phyloP scores from a whole-genome alignment of 1,140 invertebrate genomes.

The Branchinecta lynchi region DNA sequence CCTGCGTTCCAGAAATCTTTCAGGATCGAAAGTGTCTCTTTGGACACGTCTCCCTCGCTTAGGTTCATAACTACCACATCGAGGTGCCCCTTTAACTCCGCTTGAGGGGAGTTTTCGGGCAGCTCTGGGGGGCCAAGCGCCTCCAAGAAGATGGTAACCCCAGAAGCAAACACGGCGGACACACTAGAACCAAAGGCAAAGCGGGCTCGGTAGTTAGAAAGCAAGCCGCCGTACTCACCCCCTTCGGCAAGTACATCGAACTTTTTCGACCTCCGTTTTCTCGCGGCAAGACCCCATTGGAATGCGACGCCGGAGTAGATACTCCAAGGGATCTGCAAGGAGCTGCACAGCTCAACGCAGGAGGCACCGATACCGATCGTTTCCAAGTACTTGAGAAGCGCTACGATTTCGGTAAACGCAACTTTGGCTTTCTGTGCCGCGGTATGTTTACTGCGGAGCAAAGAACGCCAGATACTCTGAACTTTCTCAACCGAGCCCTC shows the following conservation, averaged over 20 bases:
- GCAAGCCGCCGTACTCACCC: constrained; percentile 11
- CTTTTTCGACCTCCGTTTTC: not conserved
- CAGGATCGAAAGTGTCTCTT: constrained; percentile 44
- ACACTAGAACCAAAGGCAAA: constrained; percentile 28
- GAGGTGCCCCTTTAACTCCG: constrained; percentile 28
- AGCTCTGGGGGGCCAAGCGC: constrained; percentile 36
- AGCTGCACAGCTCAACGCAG: not conserved
- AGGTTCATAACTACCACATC: constrained; percentile 51
- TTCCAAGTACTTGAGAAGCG: not conserved
- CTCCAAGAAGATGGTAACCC: constrained; percentile 51
- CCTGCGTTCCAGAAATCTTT: constrained; percentile 42
- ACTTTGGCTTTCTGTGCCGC: constrained; percentile 1
- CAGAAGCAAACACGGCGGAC: constrained; percentile 47
- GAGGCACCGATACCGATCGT: not conserved
- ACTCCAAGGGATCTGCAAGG: not conserved
- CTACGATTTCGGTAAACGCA: not conserved
- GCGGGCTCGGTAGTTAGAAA: not conserved
- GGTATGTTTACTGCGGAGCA: not conserved
- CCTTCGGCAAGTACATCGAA: constrained; percentile 13
- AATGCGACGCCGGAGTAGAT: not conserved
- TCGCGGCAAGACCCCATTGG: not conserved
- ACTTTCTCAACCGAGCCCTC: constrained; percentile 12
- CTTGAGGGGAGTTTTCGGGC: constrained; percentile 33
- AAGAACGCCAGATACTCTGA: not conserved
- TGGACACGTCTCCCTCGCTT: constrained; percentile 37